A percentile compares a stretch with the other conserved stretches of the same genome.
Conservation (phyloP, 2,797 vertebrate species). For the Lepilemur ruficaudatus region DNA sequence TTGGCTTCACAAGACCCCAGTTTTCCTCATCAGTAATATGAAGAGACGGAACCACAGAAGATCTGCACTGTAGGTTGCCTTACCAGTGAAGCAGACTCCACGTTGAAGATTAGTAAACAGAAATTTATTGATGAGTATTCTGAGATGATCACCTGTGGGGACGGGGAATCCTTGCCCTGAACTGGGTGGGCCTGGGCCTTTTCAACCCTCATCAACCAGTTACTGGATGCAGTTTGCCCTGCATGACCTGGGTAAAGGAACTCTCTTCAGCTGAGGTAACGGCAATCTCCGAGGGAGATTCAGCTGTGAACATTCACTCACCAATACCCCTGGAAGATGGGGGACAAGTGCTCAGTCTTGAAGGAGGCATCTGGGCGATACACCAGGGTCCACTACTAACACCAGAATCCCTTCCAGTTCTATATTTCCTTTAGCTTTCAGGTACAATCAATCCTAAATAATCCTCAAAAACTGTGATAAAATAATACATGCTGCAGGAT, state of each 20-base stretch:
- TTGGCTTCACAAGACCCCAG: neutral
- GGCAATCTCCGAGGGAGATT: neutral
- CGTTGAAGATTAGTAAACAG: neutral
- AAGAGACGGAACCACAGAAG: neutral
- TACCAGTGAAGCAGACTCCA: neutral
- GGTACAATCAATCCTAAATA: neutral
- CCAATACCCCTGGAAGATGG: neutral
- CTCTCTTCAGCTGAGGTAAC: neutral
- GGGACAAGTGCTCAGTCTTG: neutral
- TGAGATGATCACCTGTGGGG: neutral
- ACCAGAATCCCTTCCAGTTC: neutral
- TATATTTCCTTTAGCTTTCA: conserved; percentile 4
- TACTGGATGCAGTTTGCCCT: neutral
- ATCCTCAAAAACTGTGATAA: neutral
- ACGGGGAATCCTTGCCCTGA: neutral
- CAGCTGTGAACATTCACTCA: neutral
- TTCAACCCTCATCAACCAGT: neutral
- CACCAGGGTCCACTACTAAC: neutral
- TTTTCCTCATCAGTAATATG: neutral
- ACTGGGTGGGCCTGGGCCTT: neutral
- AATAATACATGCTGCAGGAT: neutral
- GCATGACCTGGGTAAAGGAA: neutral
- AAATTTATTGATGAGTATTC: neutral
- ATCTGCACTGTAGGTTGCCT: neutral
- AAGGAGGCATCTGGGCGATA: neutral